Evolutionary conservation across 2,888 invertebrate genomes (phyloP), one percentile per base, ranked within the genome.

Genomic region (Apamea crenata): DNA sequence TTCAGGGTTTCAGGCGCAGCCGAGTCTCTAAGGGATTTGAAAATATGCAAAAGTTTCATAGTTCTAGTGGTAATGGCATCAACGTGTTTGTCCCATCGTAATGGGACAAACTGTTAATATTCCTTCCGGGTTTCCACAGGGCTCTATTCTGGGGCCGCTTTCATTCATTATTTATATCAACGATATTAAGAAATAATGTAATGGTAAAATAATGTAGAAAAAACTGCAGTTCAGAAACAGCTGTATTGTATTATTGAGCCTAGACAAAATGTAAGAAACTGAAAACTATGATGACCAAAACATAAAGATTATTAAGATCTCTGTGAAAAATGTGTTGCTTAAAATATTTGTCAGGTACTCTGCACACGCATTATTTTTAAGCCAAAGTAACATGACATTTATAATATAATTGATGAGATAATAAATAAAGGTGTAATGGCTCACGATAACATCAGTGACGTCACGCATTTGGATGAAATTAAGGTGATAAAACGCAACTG

Each of bases 391-490:
- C 59, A 69, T 82, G 65, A 75, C 65, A 29, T 74, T 44, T 61
- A 25, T 25, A 74, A 29, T 25, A 25, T 25, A 82, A 75, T 70
- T 76, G 44, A 82, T 82, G 36, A 44, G 56, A 50, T 82, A 75
- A 66, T 70, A 73, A 81, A 81, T 81, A 81, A 81, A 65, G 50
- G 65, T 50, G 32, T 36, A 59, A 81, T 77, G 69, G 69, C n/a
- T 69, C 25, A 68, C 14, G 81, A 82, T 82, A 70, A 44, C 40
- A 66, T 81, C 59, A n/a, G 53, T 81, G 69, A 75, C 44, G 40
- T 69, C 63, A 82, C 56, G 16, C 16, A 32, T 63, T 40, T 6
- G 4, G 36, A 63, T 56, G 3, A n/a, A 50, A 80, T 53, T 44
- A 50, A 63, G 56, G 16, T 32, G 56, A 69, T 32, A 40, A 69